Conservation (phyloP, 2,888 invertebrate genomes). For the Acanthococcus lagerstroemiae region DNA sequence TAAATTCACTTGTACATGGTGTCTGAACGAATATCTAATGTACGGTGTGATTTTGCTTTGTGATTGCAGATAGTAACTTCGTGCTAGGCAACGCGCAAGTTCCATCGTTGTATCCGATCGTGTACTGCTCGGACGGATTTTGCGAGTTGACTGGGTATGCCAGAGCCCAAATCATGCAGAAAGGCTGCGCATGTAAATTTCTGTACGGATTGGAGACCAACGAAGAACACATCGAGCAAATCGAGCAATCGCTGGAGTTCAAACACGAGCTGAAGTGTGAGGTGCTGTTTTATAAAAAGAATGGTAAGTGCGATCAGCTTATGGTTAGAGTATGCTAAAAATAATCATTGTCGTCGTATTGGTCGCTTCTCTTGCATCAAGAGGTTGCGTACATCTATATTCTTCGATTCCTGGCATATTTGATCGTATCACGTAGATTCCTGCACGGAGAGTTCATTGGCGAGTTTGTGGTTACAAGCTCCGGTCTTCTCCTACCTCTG, state of each 20-base stretch:
- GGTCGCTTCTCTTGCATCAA: too few species aligned
- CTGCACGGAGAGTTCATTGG: too few species aligned
- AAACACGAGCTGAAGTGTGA: conserved; percentile 89
- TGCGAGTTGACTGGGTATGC: conserved; percentile 90
- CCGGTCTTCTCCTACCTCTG: too few species aligned
- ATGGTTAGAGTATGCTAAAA: too few species aligned
- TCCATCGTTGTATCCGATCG: conserved; percentile 75
- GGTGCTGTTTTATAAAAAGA: conserved; percentile 89
- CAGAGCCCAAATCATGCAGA: conserved; percentile 93
- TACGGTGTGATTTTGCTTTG: conserved; percentile 6
- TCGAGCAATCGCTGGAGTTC: conserved; percentile 77
- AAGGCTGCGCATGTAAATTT: conserved; percentile 90
- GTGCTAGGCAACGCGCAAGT: conserved; percentile 93
- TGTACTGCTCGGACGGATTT: conserved; percentile 93
- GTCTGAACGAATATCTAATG: too few species aligned
- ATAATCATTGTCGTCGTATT: too few species aligned
- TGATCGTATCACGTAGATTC: too few species aligned
- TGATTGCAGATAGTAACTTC: conserved; percentile 81
- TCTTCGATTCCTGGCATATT: too few species aligned
- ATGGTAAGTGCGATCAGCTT: conserved; percentile 61
- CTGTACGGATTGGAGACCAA: conserved; percentile 83
- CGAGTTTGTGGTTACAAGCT: too few species aligned
- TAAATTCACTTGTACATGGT: too few species aligned
- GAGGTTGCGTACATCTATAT: too few species aligned
- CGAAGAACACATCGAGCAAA: conserved; percentile 77